phyloP scores from a whole-genome alignment of 2,113 vertebrate species.

The Tetrao urogallus region DNA sequence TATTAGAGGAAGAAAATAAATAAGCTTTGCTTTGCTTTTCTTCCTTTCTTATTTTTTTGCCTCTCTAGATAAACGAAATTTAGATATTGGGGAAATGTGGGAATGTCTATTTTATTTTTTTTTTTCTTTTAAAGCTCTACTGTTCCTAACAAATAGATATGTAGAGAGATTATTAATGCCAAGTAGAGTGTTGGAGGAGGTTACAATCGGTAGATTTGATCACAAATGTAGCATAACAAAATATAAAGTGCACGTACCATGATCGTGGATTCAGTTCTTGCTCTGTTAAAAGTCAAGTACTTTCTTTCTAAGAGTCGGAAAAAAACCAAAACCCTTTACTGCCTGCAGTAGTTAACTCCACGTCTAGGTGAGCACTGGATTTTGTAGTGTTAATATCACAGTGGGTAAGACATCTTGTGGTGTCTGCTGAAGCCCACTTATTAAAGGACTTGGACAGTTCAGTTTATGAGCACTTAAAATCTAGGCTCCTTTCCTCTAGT shows the following conservation, averaged over 20 bases:
- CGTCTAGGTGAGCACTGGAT: not conserved
- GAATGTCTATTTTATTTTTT: not conserved
- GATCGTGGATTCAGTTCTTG: not conserved
- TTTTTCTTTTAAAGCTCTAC: not conserved
- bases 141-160: not conserved
- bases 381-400: not conserved
- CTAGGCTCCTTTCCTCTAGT: not conserved
- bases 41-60: too few relatives aligned
- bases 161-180: not conserved
- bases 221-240: not conserved
- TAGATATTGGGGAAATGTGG: fast-evolving
- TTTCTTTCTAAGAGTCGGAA: not conserved
- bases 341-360: not conserved
- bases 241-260: not conserved
- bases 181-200: not conserved
- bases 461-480: not conserved
- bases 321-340: not conserved
- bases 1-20: not conserved
- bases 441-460: not conserved
- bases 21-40: not conserved
- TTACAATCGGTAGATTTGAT: not conserved
- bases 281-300: not conserved
- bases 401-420: not conserved
- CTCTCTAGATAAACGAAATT: not conserved
- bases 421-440: not conserved